Evolutionary conservation across 2,797 vertebrate species (phyloP).

Genomic region (Hozukius guyotensis): DNA sequence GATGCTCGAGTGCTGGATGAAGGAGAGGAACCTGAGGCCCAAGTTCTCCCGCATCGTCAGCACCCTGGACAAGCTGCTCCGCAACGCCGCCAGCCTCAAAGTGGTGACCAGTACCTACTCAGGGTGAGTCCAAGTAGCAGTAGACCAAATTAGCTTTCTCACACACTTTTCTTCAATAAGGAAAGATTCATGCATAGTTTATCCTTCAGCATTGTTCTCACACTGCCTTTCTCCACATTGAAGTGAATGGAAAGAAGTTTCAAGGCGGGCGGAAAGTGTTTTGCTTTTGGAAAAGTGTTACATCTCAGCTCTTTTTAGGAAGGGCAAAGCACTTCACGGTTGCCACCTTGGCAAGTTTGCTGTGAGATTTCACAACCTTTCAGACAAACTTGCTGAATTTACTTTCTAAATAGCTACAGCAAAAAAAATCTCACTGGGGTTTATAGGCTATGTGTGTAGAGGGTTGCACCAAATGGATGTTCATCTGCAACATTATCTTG

Average conservation of each 20-base stretch:
- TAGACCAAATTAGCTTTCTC: neutral
- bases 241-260: slow-evolving; percentile 16
- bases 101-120: slow-evolving; percentile 94
- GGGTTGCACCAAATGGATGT: neutral
- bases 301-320: slow-evolving; percentile 3
- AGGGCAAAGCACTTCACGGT: slow-evolving; percentile 16
- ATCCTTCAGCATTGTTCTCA: neutral
- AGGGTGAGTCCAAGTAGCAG: slow-evolving; percentile 85
- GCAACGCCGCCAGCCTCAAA: slow-evolving; percentile 97
- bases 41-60: slow-evolving; percentile 98
- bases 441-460: neutral
- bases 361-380: slow-evolving; percentile 21
- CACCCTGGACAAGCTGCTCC: slow-evolving; percentile 98
- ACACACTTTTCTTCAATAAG: neutral
- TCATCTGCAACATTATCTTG: neutral
- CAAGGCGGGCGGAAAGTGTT: neutral
- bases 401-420: slow-evolving; percentile 11
- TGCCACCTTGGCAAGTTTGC: slow-evolving; percentile 18
- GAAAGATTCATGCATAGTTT: neutral
- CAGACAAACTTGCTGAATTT: slow-evolving; percentile 18
- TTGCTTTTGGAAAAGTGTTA: slow-evolving; percentile 29
- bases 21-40: slow-evolving; percentile 95
- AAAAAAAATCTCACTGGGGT: neutral
- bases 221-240: neutral
- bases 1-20: slow-evolving; percentile 99